Evolutionary conservation across 2,888 invertebrate species (phyloP), one percentile per base, ranked within the genome.

Genomic region (Tachystola acroxantha): DNA sequence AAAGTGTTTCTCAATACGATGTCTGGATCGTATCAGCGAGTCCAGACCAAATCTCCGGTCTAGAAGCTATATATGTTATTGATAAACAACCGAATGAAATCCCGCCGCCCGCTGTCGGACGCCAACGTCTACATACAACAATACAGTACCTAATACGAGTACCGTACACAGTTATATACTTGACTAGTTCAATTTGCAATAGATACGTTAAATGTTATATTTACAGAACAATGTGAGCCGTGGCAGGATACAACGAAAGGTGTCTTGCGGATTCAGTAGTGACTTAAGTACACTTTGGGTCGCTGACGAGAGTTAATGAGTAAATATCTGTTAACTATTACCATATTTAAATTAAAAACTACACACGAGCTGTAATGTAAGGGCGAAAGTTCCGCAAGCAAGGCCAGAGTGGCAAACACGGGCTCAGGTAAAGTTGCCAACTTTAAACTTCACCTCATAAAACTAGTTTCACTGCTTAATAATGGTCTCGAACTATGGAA

Each of bases 21-120:
- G n/a, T 24, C 11, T 28, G 11, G 28, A 13, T 28, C 7, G 28
- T 28, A 6, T 28, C 12, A 4, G 12, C 11, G 12, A 16, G 9
- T 32, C 22, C 24, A 22, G 29, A 40, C 40, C 37, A 45, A 48
- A 51, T 43, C 45, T 40, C 37, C 31, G 40, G 28, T 43, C 40
- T 41, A 46, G 37, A 43, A 35, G 28, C 31, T 39, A n/a, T 24
- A n/a, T n/a, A 28, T 10, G 39, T 45, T 50, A 53, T 52, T 42
- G 47, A 52, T 52, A 53, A 50, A 48, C 48, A 32, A 28, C 34
- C 37, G 35, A 50, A 53, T 46, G 47, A 52, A 46, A 50, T 49
- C 45, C 37, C 22, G 24, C 9, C 24, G 7, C 24, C 9, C 3
- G 24, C 24, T 3, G 24, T n/a, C 9, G 24, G 16, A 3, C 16